Percentiles rank a stretch among this genome's conserved stretches.
Evolutionary conservation across 1,140 invertebrate species (phyloP).

Genomic region (Lepidostoma basale): DNA sequence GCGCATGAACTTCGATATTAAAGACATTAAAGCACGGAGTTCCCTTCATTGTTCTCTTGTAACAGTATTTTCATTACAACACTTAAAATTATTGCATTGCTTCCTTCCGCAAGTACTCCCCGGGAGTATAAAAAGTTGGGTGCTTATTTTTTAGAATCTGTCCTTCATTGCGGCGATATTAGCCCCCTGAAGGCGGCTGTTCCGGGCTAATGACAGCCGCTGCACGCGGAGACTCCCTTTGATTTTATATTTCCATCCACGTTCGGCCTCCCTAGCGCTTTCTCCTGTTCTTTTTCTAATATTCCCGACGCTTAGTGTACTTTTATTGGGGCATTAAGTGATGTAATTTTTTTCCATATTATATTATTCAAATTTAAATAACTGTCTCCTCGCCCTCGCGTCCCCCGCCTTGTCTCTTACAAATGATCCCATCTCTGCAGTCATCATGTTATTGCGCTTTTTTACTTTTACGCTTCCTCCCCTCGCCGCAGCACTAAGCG

Average conservation of each 20-base stretch:
- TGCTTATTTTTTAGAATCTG: conserved; percentile 43
- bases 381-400: conserved; percentile 52
- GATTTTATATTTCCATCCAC: conserved; percentile 64
- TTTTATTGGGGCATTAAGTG: conserved; percentile 65
- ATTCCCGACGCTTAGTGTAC: conserved; percentile 61
- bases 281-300: conserved; percentile 59
- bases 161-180: conserved; percentile 45
- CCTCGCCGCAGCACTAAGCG: conserved; percentile 49
- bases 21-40: conserved; percentile 13
- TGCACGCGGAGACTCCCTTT: conserved; percentile 53
- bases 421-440: conserved; percentile 43
- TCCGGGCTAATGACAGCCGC: conserved; percentile 59
- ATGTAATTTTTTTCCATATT: conserved; percentile 65
- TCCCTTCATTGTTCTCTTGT: conserved; percentile 30
- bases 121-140: conserved; percentile 28
- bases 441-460: conserved; percentile 48
- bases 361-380: conserved; percentile 67
- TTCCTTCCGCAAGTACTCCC: background rate
- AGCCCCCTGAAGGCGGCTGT: conserved; percentile 51
- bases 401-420: conserved; percentile 23
- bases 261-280: conserved; percentile 57
- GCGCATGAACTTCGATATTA: conserved; percentile 24
- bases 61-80: conserved; percentile 30
- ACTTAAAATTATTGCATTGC: conserved; percentile 33
- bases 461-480: conserved; percentile 56